Conservation (phyloP, 2,113 vertebrate genomes). For the Halichoeres trimaculatus region DNA sequence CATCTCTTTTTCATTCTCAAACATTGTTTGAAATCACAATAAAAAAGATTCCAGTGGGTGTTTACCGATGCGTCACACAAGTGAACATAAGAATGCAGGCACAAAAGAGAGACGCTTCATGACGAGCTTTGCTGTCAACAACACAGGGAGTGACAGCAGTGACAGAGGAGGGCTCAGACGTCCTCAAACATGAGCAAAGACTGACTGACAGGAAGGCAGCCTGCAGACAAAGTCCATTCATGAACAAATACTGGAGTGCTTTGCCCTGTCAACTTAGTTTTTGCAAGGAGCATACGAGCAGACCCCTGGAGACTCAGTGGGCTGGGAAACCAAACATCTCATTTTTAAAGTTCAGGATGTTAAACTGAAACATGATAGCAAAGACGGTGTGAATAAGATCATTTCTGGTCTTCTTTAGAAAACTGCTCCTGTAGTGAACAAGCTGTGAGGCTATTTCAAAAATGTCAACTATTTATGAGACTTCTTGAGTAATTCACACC, state of each 20-base stretch:
- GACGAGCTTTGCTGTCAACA: slow-evolving; percentile 33
- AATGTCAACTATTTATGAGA: not conserved
- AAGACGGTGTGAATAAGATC: slow-evolving; percentile 1
- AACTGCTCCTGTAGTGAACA: not conserved
- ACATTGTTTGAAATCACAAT: slow-evolving; percentile 26
- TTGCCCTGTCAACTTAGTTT: not conserved
- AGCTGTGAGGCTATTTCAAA: not conserved
- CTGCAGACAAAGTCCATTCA: slow-evolving; percentile 7
- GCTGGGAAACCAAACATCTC: not conserved
- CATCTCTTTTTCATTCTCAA: not conserved
- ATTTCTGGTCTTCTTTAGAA: not conserved
- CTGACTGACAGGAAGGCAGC: slow-evolving; percentile 3
- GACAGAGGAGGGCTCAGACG: not conserved
- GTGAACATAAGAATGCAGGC: not conserved
- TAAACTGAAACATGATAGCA: not conserved
- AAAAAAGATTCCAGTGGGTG: slow-evolving; percentile 3
- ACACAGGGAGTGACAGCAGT: slow-evolving; percentile 20
- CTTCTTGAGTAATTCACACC: not conserved
- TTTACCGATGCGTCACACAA: not conserved
- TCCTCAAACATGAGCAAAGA: not conserved
- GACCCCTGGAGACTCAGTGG: not conserved
- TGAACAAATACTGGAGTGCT: slow-evolving; percentile 13
- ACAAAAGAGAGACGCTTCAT: slow-evolving; percentile 7
- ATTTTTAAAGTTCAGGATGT: slow-evolving; percentile 18
- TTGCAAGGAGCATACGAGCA: not conserved